These are phyloP conservation scores for Channallabes apus DNA, from an alignment of 2,797 vertebrate species.

Conservation along the genomic window DNA sequence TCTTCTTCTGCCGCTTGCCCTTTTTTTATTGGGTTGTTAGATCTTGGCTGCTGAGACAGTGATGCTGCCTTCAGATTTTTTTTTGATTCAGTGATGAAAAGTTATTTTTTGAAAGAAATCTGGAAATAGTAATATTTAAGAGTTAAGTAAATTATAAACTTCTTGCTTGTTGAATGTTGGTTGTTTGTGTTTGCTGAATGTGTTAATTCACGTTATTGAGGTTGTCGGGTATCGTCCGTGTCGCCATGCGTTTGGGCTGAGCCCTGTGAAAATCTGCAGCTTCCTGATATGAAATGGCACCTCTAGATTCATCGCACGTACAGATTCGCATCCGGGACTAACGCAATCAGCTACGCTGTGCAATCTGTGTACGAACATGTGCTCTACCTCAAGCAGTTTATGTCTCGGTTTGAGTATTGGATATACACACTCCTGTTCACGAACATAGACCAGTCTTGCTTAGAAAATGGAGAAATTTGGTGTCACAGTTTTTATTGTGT, in stretches of 20 bases:
- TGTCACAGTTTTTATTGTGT: background rate
- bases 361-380: constrained; percentile 40
- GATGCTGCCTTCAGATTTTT: background rate
- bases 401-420: background rate
- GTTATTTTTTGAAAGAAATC: background rate
- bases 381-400: constrained; percentile 31
- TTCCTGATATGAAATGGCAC: constrained; percentile 39
- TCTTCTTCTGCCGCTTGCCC: background rate
- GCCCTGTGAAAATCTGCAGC: constrained; percentile 32
- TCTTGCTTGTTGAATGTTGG: background rate
- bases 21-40: background rate
- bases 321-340: constrained; percentile 23
- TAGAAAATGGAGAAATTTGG: background rate
- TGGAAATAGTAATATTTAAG: background rate
- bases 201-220: background rate
- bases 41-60: background rate
- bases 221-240: constrained; percentile 26
- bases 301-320: constrained; percentile 33
- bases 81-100: background rate
- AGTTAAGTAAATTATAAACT: background rate
- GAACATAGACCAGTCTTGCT: background rate
- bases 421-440: constrained; percentile 10
- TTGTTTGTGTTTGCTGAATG: background rate
- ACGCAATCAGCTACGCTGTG: constrained; percentile 42
- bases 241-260: background rate